phyloP scores from a whole-genome alignment of 2,888 invertebrate genomes.

The Octodonta nipae region DNA sequence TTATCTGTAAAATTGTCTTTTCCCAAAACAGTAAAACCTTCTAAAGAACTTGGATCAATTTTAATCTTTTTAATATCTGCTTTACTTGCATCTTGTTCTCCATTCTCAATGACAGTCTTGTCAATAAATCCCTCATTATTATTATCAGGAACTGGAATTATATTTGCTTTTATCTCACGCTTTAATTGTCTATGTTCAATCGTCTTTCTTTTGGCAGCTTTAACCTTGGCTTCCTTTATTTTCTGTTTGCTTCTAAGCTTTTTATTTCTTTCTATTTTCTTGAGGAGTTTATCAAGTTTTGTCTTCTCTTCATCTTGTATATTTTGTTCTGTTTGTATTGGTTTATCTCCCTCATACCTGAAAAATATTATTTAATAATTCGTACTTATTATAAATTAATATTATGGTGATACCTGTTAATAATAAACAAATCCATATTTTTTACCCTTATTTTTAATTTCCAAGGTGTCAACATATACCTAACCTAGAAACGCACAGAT shows the following conservation, averaged over 20 bases:
- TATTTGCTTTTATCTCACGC: constrained; percentile 15
- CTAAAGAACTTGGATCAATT: constrained; percentile 23
- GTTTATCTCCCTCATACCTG: constrained; percentile 38
- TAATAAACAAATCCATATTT: background rate
- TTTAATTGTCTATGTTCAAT: constrained; percentile 16
- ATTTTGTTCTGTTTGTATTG: constrained; percentile 12
- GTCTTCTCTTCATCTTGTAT: constrained; percentile 36
- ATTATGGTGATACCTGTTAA: background rate
- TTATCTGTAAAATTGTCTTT: constrained; percentile 46
- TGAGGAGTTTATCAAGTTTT: constrained; percentile 45
- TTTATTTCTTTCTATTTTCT: constrained; percentile 46
- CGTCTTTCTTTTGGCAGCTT: constrained; percentile 24
- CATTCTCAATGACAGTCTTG: constrained; percentile 10
- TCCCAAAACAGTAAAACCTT: constrained; percentile 56
- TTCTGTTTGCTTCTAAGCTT: constrained; percentile 32
- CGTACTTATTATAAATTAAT: background rate
- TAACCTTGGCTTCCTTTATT: constrained; percentile 22
- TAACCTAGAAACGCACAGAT: too few relatives aligned
- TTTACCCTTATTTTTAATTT: too few relatives aligned
- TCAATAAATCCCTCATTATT: constrained; percentile 22
- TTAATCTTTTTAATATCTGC: constrained; percentile 15
- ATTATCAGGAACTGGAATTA: constrained; percentile 18
- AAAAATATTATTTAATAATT: constrained; percentile 5
- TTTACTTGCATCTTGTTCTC: constrained; percentile 9
- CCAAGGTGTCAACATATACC: too few relatives aligned